Base-by-base conservation (phyloP, 2,797 vertebrate genomes). In the Falco biarmicus region DNA sequence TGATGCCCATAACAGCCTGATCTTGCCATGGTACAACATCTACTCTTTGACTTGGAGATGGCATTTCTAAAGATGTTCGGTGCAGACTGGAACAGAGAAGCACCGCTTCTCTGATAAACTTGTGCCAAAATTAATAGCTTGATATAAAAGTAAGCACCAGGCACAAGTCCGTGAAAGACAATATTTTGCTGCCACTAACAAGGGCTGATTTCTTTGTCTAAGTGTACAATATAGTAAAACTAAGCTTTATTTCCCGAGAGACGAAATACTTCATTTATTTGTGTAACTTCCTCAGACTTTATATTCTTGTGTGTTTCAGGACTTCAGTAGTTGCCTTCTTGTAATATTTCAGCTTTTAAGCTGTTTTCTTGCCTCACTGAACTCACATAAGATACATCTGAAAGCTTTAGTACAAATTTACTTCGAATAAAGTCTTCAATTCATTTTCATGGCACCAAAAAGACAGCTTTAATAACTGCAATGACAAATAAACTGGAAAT, bases 401-500 rank as follows among this genome's bases (percentile, higher is more conserved):
- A 98, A 98, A 98, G 98, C 98, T 98, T 98, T 98, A 98, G 98
- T 97, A 98, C 98, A 98, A 98, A 98, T 99, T 99, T 98, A 98
- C 98, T 98, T 98, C 96, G 87, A 98, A 98, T 98, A 98, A 98
- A 98, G 98, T 98, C 98, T 97, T 98, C 98, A 98, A 98, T 98
- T 98, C 98, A 98, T 98, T 98, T 98, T 98, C 98, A 97, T 98
- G 98, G 98, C 98, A 98, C 98, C 98, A 98, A 98, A 98, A 98
- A 98, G 98, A 98, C 98, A 98, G 98, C 98, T 98, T 98, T 99
- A 99, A 99, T 99, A 98, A 98, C 98, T 98, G 97, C 98, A 98
- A 98, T 98, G 98, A 99, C 98, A 99, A 98, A 99, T 99, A 99
- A 98, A 99, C 98, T 98, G 98, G 97, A 98, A 98, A 98, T 99